Evolutionary conservation across 2,888 invertebrate genomes (phyloP).

Genomic region (Flabesymbios commensalis): DNA sequence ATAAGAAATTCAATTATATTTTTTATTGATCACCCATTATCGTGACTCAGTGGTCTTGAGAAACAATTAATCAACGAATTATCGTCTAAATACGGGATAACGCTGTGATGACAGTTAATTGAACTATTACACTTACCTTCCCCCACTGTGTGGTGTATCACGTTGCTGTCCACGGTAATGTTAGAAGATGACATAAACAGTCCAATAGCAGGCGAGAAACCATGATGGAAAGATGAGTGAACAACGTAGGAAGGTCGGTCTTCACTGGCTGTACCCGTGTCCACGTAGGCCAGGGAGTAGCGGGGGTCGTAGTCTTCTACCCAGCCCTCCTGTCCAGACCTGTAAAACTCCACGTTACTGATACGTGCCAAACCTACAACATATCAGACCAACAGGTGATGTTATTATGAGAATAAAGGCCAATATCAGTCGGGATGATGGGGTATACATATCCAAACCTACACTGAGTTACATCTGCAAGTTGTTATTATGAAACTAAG

Average conservation of each 20-base stretch:
- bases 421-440: constrained; percentile 49
- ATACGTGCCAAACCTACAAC: too few species aligned
- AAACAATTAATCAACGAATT: too few species aligned
- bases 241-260: constrained; percentile 4
- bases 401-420: constrained; percentile 51
- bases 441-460: too few species aligned
- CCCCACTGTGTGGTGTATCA: constrained; percentile 36
- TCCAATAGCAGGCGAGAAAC: constrained; percentile 38
- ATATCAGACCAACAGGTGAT: too few species aligned
- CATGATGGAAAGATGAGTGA: constrained; percentile 31
- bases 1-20: too few species aligned
- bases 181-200: constrained; percentile 24
- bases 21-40: too few species aligned
- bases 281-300: constrained; percentile 25
- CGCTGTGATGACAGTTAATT: too few species aligned
- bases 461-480: too few species aligned
- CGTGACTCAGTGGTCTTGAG: too few species aligned
- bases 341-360: constrained; percentile 28
- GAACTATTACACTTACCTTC: too few species aligned
- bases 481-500: too few species aligned
- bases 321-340: constrained; percentile 33
- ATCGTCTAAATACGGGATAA: too few species aligned
- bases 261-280: constrained; percentile 18
- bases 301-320: constrained; percentile 27
- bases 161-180: constrained; percentile 31